Evolutionary conservation across 2,888 invertebrate species (phyloP), one percentile per base, ranked within the genome.

Genomic region (Spialia ferax): DNA sequence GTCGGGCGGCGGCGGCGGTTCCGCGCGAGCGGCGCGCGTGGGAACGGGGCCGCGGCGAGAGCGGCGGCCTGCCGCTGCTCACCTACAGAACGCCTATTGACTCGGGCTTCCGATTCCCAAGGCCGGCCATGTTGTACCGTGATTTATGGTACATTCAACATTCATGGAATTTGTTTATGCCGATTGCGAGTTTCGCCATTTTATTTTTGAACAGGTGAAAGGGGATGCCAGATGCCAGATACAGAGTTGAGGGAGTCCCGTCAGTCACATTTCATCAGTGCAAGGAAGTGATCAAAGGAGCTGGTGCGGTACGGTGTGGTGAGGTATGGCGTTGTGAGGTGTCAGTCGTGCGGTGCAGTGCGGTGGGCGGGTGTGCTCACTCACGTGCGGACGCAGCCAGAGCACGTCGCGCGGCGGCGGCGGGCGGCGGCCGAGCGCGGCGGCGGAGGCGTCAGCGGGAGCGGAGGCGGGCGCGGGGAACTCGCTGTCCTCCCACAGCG

Each of bases 371-470:
- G n/a, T n/a, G n/a, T n/a, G n/a, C n/a, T n/a, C n/a, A 94, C 95
- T 94, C 84, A 96, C 96, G 79, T 95, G 95, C 13, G 96, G 96
- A 73, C 96, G 86, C 93, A 95, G 93, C 96, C 96, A 96, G 50
- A 94, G 91, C 72, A 95, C 91, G 94, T 91, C 91, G 15, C 94
- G 78, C n/a, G 93, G 78, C n/a, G 93, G 84, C 75, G n/a, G n/a
- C n/a, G n/a, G n/a, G 93, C 83, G 75, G 94, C 91, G 94, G 77
- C 89, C 93, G 38, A 96, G 88, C 22, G 95, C 88, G 77, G 93
- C 89, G 56, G 94, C 88, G 18, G 88, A 85, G 2, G 95, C 91
- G 13, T n/a, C n/a, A n/a, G n/a, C 93, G n/a, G 93, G 83, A 75
- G 94, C 91, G 94, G 77, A 89, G 93, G 38, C 96, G 88, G 20